Conservation (phyloP, 2,113 vertebrate genomes). For the Halcyon senegalensis region DNA sequence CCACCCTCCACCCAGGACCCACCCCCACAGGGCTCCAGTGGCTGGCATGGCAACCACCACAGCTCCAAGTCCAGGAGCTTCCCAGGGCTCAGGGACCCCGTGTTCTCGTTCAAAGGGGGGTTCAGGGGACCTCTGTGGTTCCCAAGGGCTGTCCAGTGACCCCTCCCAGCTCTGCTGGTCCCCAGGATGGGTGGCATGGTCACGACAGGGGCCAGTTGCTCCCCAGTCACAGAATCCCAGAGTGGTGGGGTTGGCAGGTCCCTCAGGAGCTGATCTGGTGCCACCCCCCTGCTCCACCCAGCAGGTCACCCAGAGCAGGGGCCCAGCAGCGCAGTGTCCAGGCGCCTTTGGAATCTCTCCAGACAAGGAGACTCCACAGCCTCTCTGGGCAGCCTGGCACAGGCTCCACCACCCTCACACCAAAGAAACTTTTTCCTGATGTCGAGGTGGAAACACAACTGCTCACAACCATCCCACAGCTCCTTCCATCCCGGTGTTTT, state of each 20-base stretch:
- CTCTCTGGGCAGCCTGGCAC: no score
- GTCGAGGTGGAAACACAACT: no score
- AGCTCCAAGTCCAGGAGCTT: background rate
- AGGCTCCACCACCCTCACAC: no score
- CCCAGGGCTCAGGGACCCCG: background rate
- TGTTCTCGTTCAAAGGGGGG: background rate
- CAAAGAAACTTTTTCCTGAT: no score
- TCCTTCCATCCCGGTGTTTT: background rate
- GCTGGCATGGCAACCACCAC: background rate
- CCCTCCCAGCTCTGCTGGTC: background rate
- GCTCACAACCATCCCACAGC: no score
- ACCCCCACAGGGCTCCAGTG: background rate
- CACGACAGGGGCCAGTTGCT: background rate
- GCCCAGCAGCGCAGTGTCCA: no score
- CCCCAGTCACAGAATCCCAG: background rate
- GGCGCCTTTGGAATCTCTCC: no score
- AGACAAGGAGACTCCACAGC: no score
- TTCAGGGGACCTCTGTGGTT: background rate
- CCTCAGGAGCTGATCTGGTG: no score
- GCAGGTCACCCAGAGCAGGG: no score
- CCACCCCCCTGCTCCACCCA: no score
- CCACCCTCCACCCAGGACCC: no score
- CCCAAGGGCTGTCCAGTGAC: rapidly evolving
- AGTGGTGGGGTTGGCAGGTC: background rate
- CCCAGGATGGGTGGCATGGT: rapidly evolving